Evolutionary conservation across 2,888 invertebrate genomes (phyloP), one percentile per base, ranked within the genome.

Genomic region (Anthophora plumipes): DNA sequence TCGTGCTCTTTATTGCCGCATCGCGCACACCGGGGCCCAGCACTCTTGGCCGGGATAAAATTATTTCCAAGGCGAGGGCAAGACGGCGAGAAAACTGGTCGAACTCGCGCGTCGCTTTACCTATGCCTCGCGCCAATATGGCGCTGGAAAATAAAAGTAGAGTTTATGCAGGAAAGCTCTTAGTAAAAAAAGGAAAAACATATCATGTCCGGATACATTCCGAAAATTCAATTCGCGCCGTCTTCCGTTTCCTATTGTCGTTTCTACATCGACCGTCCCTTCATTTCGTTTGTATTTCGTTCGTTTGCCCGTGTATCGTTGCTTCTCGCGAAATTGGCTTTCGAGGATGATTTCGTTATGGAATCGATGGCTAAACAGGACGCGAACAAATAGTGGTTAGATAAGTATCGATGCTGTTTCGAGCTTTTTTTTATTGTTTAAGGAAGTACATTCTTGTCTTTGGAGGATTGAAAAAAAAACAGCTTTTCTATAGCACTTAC

Each of bases 1-100:
- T 89, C 89, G 80, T 83, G 75, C 77, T 89, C 86, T 89, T 89
- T 89, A 89, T 86, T 82, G 85, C 81, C 82, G 80, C 77, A 78
- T 77, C 83, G 84, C 83, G 82, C 83, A 82, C 86, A 73, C 84
- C 66, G 57, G 83, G 78, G 83, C 78, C 70, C 81, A 74, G 80
- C 85, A 85, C 86, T 46, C 76, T 72, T 79, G 70, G 48, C 50
- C 77, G 77, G 85, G 83, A 81, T 80, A 82, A 89, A 89, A 89
- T 89, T 86, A 87, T 89, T 88, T 89, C 85, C 84, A 74, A 74
- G 80, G 81, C 77, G 79, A 75, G 75, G 43, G 50, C 41, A 60
- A 54, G 68, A 57, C n/a, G 72, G 25, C 31, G 63, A 59, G 70
- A 63, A 77, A 82, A 75, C 72, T 37, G 59, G 46, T 43, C 55